Base-by-base conservation (phyloP, 2,113 vertebrate species). In the Hydrochoerus hydrochaeris region DNA sequence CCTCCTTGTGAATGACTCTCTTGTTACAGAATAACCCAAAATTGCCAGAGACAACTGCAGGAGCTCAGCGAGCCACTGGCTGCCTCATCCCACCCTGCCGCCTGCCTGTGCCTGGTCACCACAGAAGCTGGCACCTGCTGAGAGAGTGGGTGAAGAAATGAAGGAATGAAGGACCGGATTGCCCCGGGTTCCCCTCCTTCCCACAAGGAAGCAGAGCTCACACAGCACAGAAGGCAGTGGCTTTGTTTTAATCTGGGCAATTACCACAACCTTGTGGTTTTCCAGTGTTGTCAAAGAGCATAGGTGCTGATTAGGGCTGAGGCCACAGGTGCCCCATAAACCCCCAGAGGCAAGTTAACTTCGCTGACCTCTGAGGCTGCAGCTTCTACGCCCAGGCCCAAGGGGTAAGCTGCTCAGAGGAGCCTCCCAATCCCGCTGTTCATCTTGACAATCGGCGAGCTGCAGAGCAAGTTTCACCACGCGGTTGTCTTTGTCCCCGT, bases 261-360 rank as follows among this genome's bases (percentile, higher is more conserved):
- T 54, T 17, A 13, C 81, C 80, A 93, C 78, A 97, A 88, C 78
- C 69, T 60, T 12, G 57, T 71, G 80, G 60, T 81, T 97, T 97
- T 67, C 49, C 20, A 84, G 63, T 82, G 67, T 73, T 89, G 17
- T 17, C 73, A 20, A 75, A 84, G 24, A 91, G 30, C 46, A 17
- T 71, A 54, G 67, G 82, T 63, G 62, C 67, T 93, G 73, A 77
- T 94, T 91, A 96, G 69, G 75, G 38, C 67, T 90, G 86, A 96
- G 89, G 90, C 95, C 83, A 84, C 88, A 85, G 77, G 63, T 90
- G 63, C 38, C 62, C 88, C 69, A 62, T 65, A 89, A 82, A 11
- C 38, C 69, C 44, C 58, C 22, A 30, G 65, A 90, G 77, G 73
- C 54, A 94, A 83, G 69, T 85, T 91, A 80, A 93, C 84, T 91